Base-by-base conservation (phyloP, 2,797 vertebrate genomes). In the Lutjanus argentimaculatus region DNA sequence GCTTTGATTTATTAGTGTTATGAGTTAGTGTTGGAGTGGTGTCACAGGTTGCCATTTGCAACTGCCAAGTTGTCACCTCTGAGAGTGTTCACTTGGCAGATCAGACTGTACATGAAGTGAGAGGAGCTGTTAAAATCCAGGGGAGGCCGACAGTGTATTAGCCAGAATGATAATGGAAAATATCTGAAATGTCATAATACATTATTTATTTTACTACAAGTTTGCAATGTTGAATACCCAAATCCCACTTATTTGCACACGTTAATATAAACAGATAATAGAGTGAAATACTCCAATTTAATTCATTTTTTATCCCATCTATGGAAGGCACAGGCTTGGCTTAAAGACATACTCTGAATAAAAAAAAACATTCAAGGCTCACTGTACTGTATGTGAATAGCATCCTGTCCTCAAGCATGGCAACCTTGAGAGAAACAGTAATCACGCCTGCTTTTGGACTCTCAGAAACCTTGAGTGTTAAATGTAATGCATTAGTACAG, bases 11-110 rank as follows among this genome's bases (percentile, higher is more conserved):
- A 87, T 89, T 52, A 57, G 56, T 46, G 48, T 71, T 77, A 48
- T 63, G 76, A 75, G 65, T 84, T 73, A 64, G 36, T 55, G 81
- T 61, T 78, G 53, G 73, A 84, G 82, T 52, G 22, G 58, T 86
- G 80, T 86, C 75, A 80, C 80, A 87, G 79, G 86, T 86, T 88
- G 80, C 84, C 84, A 73, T 89, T 93, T 91, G 70, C 77, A 67
- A 52, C 80, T 90, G 85, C 86, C 84, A 87, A 85, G 88, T 72
- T 40, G 65, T 84, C 84, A 82, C 86, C 82, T 88, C 77, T 30
- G 64, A 83, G 70, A 90, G 85, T 67, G 83, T 87, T 80, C 69
- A 51, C 79, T 90, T 90, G 86, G 87, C 89, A 91, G 70, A 77
- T 80, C 75, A 75, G 21, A 57, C 58, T 76, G 82, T 75, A 69